These are phyloP conservation scores for Coecobrya sp. DNA, from an alignment of 2,888 invertebrate species.

Conservation along the genomic window DNA sequence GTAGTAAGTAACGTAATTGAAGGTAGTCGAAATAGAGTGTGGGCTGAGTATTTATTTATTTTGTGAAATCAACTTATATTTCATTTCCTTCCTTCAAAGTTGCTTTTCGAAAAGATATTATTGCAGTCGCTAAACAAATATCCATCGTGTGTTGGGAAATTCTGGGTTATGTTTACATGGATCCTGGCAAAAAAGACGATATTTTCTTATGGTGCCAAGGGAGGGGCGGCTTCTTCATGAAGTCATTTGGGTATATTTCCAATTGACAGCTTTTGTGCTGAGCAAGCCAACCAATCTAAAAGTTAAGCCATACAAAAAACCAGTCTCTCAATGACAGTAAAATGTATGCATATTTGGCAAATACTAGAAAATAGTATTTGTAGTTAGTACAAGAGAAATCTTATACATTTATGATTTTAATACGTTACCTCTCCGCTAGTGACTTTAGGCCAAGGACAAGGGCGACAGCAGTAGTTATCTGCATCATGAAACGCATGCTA, in stretches of 20 bases:
- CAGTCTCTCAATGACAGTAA: no score
- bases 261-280: conserved; percentile 82
- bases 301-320: no score
- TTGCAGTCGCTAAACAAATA: background rate
- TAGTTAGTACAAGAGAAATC: background rate
- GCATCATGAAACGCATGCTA: background rate
- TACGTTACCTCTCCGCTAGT: conserved; percentile 80
- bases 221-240: conserved; percentile 83
- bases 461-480: conserved; percentile 80
- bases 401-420: background rate
- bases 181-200: conserved; percentile 68
- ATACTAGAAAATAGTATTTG: background rate
- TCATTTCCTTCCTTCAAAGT: no score
- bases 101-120: no score
- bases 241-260: conserved; percentile 84
- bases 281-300: conserved; percentile 84
- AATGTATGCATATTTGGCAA: no score
- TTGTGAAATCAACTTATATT: no score
- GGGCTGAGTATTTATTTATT: no score
- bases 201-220: conserved; percentile 79
- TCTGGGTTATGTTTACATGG: background rate
- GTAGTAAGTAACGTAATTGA: no score
- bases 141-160: background rate
- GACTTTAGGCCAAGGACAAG: conserved; percentile 84
- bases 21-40: no score